Conservation (phyloP, 1,140 invertebrate species). For the Globodera ellingtonae region DNA sequence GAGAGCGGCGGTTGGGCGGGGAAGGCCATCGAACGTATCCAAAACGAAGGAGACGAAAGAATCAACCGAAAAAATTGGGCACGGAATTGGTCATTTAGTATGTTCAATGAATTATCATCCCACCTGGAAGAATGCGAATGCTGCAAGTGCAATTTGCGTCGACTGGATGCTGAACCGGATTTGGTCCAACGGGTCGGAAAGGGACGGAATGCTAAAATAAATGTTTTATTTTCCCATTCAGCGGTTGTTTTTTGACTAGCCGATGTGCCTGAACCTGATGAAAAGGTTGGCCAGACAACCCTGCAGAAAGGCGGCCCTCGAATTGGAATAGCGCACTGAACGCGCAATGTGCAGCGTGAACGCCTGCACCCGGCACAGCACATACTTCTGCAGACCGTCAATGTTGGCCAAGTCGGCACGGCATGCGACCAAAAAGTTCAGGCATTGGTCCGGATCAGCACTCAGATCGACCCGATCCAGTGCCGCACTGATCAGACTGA, state of each 20-base stretch:
- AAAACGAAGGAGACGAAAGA: slow-evolving; percentile 25
- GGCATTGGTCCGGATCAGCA: slow-evolving; percentile 46
- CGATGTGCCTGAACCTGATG: slow-evolving; percentile 69
- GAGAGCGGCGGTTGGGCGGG: neutral
- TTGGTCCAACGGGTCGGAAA: slow-evolving; percentile 76
- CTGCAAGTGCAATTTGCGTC: slow-evolving; percentile 81
- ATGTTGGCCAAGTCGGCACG: slow-evolving; percentile 48
- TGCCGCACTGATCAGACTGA: slow-evolving; percentile 35
- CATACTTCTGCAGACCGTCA: slow-evolving; percentile 47
- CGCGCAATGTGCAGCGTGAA: slow-evolving; percentile 39
- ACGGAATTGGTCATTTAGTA: too few species aligned
- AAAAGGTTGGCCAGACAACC: slow-evolving; percentile 93
- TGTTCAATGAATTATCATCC: neutral
- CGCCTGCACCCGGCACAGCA: slow-evolving; percentile 38
- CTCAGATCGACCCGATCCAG: slow-evolving; percentile 43
- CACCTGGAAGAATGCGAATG: slow-evolving; percentile 48
- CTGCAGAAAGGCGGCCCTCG: slow-evolving; percentile 59
- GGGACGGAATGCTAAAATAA: slow-evolving; percentile 80
- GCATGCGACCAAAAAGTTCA: slow-evolving; percentile 45
- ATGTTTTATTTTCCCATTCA: neutral
- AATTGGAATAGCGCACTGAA: slow-evolving; percentile 43
- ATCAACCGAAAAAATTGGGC: slow-evolving; percentile 19
- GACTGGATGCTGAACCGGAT: slow-evolving; percentile 83
- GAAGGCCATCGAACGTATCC: slow-evolving; percentile 19
- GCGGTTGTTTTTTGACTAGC: neutral